Conservation (phyloP, 92 coral and sea anemone genomes). For the Siderastrea siderea region DNA sequence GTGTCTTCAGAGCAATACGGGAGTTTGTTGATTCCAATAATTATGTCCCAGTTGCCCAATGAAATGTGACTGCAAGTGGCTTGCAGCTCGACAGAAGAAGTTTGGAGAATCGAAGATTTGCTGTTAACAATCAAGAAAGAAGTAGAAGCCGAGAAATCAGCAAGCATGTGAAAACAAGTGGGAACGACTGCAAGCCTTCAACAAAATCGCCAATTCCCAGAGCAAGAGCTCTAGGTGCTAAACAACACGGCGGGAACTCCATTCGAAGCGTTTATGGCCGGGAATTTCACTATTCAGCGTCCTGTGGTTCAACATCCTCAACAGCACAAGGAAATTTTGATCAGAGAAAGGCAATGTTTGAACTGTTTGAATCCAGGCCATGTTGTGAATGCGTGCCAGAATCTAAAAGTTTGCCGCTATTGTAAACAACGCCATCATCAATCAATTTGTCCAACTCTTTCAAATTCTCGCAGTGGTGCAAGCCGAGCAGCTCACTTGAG, state of each 20-base stretch:
- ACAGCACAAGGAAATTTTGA: constrained; percentile 32
- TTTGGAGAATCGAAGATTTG: constrained; percentile 63
- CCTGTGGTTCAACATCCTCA: constrained; percentile 33
- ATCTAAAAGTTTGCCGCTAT: constrained; percentile 7
- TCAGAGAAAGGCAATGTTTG: constrained; percentile 40
- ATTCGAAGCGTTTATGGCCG: constrained; percentile 53
- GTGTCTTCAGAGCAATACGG: constrained; percentile 61
- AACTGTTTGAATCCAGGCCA: constrained; percentile 50
- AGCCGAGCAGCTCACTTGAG: not conserved
- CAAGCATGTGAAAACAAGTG: not conserved
- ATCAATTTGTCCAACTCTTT: constrained; percentile 51
- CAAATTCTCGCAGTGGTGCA: constrained; percentile 19
- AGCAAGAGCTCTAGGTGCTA: constrained; percentile 50
- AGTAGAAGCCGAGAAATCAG: constrained; percentile 72
- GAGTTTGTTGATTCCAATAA: constrained; percentile 55
- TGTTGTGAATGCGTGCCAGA: constrained; percentile 31
- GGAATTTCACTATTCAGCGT: constrained; percentile 63
- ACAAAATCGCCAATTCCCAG: constrained; percentile 31
- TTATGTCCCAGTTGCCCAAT: constrained; percentile 55
- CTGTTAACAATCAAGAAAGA: constrained; percentile 46
- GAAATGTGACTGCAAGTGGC: constrained; percentile 56
- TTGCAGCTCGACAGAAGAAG: constrained; percentile 40
- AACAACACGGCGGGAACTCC: not conserved
- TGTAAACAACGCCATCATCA: constrained; percentile 61
- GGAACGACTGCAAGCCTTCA: not conserved